Percentiles rank a stretch among this genome's conserved stretches.
phyloP scores from a whole-genome alignment of 2,888 invertebrate species.

The Salticus scenicus region DNA sequence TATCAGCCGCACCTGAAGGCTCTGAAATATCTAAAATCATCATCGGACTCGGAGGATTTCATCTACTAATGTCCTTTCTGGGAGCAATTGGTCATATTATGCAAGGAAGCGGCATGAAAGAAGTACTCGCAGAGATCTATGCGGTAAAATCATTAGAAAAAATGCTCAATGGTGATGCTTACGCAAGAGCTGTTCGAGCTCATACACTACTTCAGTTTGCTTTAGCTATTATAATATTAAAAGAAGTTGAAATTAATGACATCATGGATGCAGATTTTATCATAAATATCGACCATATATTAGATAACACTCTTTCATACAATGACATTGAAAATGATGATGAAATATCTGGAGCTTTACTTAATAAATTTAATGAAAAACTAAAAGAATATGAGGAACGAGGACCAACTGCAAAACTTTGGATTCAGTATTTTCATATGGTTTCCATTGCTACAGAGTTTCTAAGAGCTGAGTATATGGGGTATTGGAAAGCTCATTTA shows the following conservation, averaged over 20 bases:
- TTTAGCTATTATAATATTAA: not conserved
- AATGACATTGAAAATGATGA: not conserved
- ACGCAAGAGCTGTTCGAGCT: constrained; percentile 2
- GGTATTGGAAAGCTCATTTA: constrained; percentile 7
- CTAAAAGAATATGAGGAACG: not conserved
- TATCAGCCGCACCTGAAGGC: too few species aligned
- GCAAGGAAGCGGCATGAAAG: constrained; percentile 12
- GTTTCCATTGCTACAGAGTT: not conserved
- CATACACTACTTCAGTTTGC: not conserved
- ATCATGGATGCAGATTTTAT: not conserved
- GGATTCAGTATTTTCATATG: constrained; percentile 15
- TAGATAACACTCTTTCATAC: not conserved
- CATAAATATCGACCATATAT: not conserved
- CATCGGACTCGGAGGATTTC: not conserved
- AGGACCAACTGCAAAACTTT: not conserved
- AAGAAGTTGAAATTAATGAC: not conserved
- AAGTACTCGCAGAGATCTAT: not conserved
- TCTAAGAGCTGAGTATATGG: constrained; percentile 9
- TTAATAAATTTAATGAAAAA: not conserved
- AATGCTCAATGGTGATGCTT: constrained; percentile 9
- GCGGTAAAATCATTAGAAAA: not conserved
- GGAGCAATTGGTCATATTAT: constrained; percentile 3
- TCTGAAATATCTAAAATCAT: too few species aligned
- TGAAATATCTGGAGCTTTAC: not conserved
- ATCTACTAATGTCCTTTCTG: not conserved